Conservation (phyloP, 2,113 vertebrate species). For the Chionodraco myersi region DNA sequence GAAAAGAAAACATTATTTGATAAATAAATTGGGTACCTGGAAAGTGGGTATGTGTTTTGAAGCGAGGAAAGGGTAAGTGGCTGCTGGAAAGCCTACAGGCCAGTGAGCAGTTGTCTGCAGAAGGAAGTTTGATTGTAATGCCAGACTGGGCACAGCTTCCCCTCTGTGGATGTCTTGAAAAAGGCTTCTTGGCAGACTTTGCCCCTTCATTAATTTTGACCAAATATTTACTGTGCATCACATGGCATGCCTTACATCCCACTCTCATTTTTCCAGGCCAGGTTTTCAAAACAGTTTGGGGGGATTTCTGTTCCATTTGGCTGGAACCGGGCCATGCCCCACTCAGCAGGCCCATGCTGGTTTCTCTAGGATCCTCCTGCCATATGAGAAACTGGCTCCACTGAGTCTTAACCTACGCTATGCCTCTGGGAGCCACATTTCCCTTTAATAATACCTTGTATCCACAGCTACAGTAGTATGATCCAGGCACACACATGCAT, state of each 20-base stretch:
- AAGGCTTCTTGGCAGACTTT: slow-evolving; percentile 73
- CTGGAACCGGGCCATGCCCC: slow-evolving; percentile 66
- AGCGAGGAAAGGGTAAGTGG: slow-evolving; percentile 62
- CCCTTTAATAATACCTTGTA: slow-evolving; percentile 56
- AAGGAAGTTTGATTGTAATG: slow-evolving; percentile 80
- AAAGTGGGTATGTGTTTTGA: slow-evolving; percentile 54
- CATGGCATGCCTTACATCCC: slow-evolving; percentile 72
- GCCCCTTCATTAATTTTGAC: slow-evolving; percentile 81
- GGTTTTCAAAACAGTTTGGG: slow-evolving; percentile 68
- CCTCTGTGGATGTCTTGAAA: slow-evolving; percentile 74
- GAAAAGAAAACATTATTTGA: slow-evolving; percentile 31
- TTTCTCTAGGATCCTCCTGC: slow-evolving; percentile 60
- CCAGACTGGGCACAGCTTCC: slow-evolving; percentile 73
- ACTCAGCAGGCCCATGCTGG: slow-evolving; percentile 60
- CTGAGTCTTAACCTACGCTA: slow-evolving; percentile 69
- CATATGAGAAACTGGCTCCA: slow-evolving; percentile 68
- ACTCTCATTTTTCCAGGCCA: slow-evolving; percentile 73
- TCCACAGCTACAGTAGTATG: slow-evolving; percentile 44
- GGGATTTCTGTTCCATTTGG: slow-evolving; percentile 72
- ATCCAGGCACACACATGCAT: slow-evolving; percentile 33
- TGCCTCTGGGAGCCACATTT: slow-evolving; percentile 61
- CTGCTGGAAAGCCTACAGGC: slow-evolving; percentile 64
- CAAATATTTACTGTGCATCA: slow-evolving; percentile 81
- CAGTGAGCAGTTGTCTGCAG: slow-evolving; percentile 67
- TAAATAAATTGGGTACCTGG: slow-evolving; percentile 57